phyloP scores from a whole-genome alignment of 1,140 invertebrate genomes.

The Brachionus manjavacas region DNA sequence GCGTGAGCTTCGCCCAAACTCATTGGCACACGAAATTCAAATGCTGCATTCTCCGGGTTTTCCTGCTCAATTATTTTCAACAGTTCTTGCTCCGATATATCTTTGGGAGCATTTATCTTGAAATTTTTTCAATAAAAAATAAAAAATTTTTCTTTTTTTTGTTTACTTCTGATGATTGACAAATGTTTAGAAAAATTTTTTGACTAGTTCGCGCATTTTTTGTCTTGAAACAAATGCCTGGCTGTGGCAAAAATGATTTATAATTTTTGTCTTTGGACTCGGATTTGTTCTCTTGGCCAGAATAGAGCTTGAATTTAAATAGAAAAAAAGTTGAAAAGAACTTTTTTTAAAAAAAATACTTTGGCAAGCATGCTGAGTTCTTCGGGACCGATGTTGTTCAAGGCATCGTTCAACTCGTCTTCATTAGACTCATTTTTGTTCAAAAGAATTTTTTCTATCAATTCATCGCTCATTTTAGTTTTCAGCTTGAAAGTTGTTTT shows the following conservation, averaged over 20 bases:
- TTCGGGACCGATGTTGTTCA: neutral
- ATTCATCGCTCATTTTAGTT: neutral
- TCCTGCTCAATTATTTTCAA: slow-evolving; percentile 68
- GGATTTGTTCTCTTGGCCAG: neutral
- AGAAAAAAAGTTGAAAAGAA: neutral
- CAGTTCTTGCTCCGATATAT: slow-evolving; percentile 72
- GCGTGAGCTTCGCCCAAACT: slow-evolving; percentile 73
- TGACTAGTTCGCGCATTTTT: slow-evolving; percentile 63
- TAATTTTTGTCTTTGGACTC: neutral
- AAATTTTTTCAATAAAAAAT: slow-evolving; percentile 48
- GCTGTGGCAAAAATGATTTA: slow-evolving; percentile 7
- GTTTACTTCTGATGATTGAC: slow-evolving; percentile 45
- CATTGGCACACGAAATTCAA: slow-evolving; percentile 73
- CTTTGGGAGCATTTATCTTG: slow-evolving; percentile 75
- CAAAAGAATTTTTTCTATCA: neutral
- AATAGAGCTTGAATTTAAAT: neutral
- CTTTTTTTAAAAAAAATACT: neutral
- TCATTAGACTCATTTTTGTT: neutral
- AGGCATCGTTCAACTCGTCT: neutral
- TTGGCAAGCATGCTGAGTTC: neutral
- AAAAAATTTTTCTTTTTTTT: neutral
- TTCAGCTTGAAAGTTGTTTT: neutral
- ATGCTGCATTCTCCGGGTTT: slow-evolving; percentile 59
- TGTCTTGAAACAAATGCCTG: slow-evolving; percentile 71
- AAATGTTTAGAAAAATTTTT: slow-evolving; percentile 57